Base-by-base conservation (phyloP, 2,888 invertebrate genomes). In the Sthenelais limicola region DNA sequence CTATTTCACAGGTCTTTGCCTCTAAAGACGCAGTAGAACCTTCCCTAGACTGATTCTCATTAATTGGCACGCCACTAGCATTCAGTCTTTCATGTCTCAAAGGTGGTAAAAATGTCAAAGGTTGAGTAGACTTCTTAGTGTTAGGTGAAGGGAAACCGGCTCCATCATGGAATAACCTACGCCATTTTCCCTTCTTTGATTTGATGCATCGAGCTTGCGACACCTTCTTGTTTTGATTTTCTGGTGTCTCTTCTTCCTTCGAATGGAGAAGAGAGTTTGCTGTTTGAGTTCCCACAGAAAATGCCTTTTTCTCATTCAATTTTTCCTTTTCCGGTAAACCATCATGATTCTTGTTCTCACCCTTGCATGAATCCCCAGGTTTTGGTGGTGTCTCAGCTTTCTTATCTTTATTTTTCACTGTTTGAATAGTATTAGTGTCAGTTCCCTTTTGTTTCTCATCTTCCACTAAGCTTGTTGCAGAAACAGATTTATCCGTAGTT, bases 81-180 rank as follows among this genome's bases (percentile, higher is more conserved):
- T 56, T 56, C 30, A 56, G 56, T 56, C 56, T 30, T 21, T 56
- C 56, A 28, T 56, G 56, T 15, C 32, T 56, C 15, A 56, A 56
- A 4, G 56, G 56, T 9, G 56, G 56, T n/a, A 56, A n/a, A n/a
- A n/a, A n/a, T 15, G 56, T 56, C 33, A 33, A 56, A 56, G 56
- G 30, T 12, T 1, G 4, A 33, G 2, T 18, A 32, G 32, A n/a
- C 4, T 30, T 56, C 56, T n/a, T n/a, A 5, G 56, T 30, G 18
- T 32, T 56, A 32, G 32, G 33, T 28, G 28, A 4, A 32, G 56
- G 56, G 3, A 33, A 56, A 4, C 32, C 32, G 5, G 28, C 33
- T 56, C 30, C 18, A 33, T 56, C 15, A n/a, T 56, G 26, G 21
- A n/a, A n/a, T 51, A 3, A 4, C 28, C 28, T 28, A 30, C 30